phyloP scores from a whole-genome alignment of 2,113 vertebrate genomes.

The Todiramphus saurophagus region DNA sequence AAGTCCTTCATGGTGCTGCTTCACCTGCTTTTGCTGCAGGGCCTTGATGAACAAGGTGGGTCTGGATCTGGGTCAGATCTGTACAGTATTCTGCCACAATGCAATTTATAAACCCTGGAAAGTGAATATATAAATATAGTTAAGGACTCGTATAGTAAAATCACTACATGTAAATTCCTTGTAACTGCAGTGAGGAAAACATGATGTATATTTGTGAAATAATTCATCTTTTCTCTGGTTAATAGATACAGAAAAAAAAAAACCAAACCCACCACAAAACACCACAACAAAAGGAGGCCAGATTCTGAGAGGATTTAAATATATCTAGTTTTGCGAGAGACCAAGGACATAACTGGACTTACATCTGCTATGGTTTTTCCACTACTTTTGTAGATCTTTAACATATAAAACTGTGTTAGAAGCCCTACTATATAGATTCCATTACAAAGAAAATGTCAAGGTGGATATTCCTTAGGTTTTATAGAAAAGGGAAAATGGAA shows the following conservation, averaged over 20 bases:
- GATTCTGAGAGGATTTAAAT: neutral
- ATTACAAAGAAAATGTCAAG: neutral
- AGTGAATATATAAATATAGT: neutral
- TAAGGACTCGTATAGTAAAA: neutral
- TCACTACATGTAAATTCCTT: neutral
- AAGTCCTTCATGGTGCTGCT: neutral
- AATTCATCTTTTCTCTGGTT: neutral
- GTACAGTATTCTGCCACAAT: neutral
- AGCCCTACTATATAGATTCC: neutral
- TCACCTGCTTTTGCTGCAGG: conserved; percentile 75
- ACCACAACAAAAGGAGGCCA: neutral
- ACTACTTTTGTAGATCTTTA: neutral
- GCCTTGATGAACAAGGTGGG: conserved; percentile 83
- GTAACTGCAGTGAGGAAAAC: neutral
- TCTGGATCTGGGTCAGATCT: neutral
- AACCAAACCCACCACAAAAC: too few species aligned
- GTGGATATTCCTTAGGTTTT: neutral
- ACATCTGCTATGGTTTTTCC: neutral
- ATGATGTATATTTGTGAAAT: neutral
- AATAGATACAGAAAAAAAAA: neutral
- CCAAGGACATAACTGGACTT: neutral
- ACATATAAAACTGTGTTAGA: neutral
- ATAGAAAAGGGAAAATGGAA: neutral
- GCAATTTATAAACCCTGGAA: neutral
- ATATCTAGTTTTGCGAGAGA: neutral